Percentiles rank a stretch among this genome's conserved stretches.
Conservation (phyloP, 2,888 invertebrate species). For the Operophtera brumata region DNA sequence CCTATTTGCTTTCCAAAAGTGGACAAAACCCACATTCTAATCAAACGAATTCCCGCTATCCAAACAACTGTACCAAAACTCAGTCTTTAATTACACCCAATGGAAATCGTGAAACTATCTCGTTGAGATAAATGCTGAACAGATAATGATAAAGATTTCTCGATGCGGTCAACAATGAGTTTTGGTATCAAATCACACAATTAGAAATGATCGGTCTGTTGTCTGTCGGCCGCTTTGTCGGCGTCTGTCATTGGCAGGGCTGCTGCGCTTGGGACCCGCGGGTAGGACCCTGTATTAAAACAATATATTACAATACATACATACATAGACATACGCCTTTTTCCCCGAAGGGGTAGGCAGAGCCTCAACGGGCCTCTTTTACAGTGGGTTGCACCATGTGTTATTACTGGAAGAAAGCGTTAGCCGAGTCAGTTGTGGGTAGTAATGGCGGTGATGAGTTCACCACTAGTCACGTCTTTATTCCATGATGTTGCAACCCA, state of each 20-base stretch:
- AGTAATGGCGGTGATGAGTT: no score
- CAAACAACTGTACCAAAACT: conserved; percentile 15
- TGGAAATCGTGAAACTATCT: conserved; percentile 26
- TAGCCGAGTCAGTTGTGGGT: no score
- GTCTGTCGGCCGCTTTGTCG: conserved; percentile 61
- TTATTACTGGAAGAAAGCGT: no score
- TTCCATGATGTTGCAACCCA: no score
- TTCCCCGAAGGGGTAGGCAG: no score
- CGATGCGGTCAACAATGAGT: conserved; percentile 70
- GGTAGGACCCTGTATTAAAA: neutral
- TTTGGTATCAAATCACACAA: conserved; percentile 80
- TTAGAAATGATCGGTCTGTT: conserved; percentile 75
- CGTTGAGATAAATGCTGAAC: conserved; percentile 22
- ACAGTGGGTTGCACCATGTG: no score
- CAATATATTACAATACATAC: neutral
- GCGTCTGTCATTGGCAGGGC: conserved; percentile 59
- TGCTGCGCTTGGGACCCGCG: conserved; percentile 39
- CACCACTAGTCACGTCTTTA: no score
- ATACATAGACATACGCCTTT: no score
- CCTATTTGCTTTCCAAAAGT: no score
- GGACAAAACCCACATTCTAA: neutral
- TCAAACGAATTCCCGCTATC: conserved; percentile 17
- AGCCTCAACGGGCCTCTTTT: no score
- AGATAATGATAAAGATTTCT: conserved; percentile 64
- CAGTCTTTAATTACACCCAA: conserved; percentile 16